phyloP scores from a whole-genome alignment of 2,888 invertebrate genomes.

The Temnothorax unifasciatus region DNA sequence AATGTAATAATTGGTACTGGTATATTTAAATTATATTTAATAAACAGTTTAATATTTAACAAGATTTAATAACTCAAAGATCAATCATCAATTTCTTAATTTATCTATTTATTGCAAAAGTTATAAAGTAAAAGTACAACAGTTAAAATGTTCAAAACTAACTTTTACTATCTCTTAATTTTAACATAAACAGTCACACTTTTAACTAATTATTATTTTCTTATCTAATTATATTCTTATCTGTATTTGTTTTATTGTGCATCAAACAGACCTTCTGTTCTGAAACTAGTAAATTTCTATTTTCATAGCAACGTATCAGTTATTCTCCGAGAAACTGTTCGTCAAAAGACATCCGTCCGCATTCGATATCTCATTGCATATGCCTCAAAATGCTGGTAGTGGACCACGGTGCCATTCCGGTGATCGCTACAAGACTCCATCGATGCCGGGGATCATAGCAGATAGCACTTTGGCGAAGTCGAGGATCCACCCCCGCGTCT shows the following conservation, averaged over 20 bases:
- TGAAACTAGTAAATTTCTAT: neutral
- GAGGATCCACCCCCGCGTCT: constrained; percentile 41
- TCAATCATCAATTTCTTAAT: neutral
- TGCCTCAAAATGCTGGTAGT: constrained; percentile 7
- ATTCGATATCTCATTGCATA: constrained; percentile 7
- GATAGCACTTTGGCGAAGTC: constrained; percentile 49
- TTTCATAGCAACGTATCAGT: neutral
- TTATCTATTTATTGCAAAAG: neutral
- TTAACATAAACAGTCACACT: neutral
- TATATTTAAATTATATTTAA: neutral
- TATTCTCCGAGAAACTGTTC: neutral
- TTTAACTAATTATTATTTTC: neutral
- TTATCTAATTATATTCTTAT: neutral
- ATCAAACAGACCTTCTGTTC: neutral
- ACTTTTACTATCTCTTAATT: neutral
- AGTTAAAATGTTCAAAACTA: neutral
- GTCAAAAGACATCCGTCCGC: neutral
- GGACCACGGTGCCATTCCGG: constrained; percentile 34
- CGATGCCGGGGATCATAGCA: constrained; percentile 36
- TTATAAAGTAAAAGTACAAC: neutral
- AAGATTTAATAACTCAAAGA: neutral
- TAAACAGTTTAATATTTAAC: neutral
- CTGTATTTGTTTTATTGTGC: neutral
- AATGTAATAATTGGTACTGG: neutral
- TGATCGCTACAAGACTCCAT: constrained; percentile 11